Evolutionary conservation across 2,888 invertebrate genomes (phyloP).

Genomic region (Pherbina coryleti): DNA sequence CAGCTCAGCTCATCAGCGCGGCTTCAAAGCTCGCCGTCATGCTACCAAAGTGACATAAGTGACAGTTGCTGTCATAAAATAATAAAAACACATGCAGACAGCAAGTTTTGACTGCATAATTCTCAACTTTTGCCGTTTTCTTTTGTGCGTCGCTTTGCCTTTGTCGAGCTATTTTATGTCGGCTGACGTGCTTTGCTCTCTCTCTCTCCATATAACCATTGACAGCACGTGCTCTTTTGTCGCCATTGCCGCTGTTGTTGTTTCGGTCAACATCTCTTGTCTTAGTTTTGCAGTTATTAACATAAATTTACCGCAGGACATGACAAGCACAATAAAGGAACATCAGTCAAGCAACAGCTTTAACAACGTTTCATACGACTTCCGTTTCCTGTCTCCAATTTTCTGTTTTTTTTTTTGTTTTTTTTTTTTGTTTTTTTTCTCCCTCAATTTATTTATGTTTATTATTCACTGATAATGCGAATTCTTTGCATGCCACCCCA

Average conservation of each 20-base stretch:
- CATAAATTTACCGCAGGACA: slow-evolving; percentile 24
- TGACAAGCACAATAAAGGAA: slow-evolving; percentile 14
- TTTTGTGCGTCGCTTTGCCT: not conserved
- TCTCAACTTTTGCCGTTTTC: not conserved
- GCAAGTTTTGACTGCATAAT: not conserved
- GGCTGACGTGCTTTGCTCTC: not conserved
- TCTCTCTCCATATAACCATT: not conserved
- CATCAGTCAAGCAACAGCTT: slow-evolving; percentile 38
- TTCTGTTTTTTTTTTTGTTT: slow-evolving; percentile 20
- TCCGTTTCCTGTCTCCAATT: slow-evolving; percentile 54
- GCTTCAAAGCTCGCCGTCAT: not conserved
- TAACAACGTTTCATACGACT: slow-evolving; percentile 10
- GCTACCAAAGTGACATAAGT: slow-evolving; percentile 8
- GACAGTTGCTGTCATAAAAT: slow-evolving; percentile 28
- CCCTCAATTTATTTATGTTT: slow-evolving; percentile 49
- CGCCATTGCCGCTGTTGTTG: not conserved
- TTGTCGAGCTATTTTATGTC: not conserved
- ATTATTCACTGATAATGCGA: slow-evolving; percentile 45
- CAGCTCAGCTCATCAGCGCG: not conserved
- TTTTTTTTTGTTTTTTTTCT: not conserved
- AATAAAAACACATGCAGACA: not conserved
- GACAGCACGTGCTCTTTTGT: not conserved
- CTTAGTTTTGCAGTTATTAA: slow-evolving; percentile 21
- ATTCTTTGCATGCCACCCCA: slow-evolving; percentile 16
- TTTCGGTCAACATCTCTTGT: not conserved